Conservation (phyloP, 2,113 vertebrate species). For the Phainopepla nitens region DNA sequence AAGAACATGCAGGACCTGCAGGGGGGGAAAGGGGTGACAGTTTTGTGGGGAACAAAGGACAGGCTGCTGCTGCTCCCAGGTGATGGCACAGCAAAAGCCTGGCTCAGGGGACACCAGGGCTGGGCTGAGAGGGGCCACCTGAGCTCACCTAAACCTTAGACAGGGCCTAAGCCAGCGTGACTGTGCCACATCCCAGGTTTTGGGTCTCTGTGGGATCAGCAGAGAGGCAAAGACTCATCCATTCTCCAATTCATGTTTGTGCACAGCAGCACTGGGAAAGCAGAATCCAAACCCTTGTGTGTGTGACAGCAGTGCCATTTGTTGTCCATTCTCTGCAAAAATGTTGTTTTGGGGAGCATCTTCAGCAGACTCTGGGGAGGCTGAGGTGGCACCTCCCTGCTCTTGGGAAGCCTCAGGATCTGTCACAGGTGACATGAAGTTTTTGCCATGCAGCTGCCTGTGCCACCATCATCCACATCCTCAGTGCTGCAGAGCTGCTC, state of each 20-base stretch:
- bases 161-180: neutral
- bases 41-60: neutral
- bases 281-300: neutral
- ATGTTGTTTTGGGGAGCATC: neutral
- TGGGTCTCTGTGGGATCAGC: neutral
- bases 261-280: neutral
- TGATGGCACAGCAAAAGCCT: neutral
- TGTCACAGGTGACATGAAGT: neutral
- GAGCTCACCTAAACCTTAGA: neutral
- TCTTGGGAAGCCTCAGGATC: neutral
- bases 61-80: neutral
- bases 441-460: rapidly evolving
- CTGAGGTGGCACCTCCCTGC: neutral
- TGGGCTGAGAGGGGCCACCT: neutral
- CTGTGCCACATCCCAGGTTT: neutral
- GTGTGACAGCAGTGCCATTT: neutral
- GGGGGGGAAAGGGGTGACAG: neutral
- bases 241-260: rapidly evolving
- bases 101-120: neutral
- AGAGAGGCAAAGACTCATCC: neutral
- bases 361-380: neutral
- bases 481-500: neutral
- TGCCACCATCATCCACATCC: rapidly evolving
- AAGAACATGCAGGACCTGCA: constrained; percentile 24
- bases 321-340: rapidly evolving